Base-by-base conservation (phyloP, 2,797 vertebrate genomes). In the Brachymystax lenok region DNA sequence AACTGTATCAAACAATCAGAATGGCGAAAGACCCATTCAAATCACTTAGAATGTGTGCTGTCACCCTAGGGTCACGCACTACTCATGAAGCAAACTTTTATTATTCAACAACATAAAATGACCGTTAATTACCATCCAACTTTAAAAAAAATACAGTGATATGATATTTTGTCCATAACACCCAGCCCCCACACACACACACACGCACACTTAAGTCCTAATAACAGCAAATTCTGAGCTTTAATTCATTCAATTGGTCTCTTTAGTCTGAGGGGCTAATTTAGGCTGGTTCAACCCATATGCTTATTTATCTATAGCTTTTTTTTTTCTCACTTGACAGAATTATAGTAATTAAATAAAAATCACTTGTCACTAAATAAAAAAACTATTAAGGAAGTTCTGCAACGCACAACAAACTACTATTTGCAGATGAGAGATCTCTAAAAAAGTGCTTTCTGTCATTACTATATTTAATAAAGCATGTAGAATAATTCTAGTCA, bases 381-480 rank as follows among this genome's bases (percentile, higher is more conserved):
- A 82, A 82, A 87, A 93, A 92, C 92, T 94, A 86, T 59, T 50
- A 85, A 90, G 93, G 89, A 93, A 95, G 95, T 91, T 93, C 94
- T 82, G 96, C 95, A 92, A 96, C 94, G 33, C 33, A 95, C 90
- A 95, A 94, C 40, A 12, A 46, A 46, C 95, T 95, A 96, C 92
- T 94, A 92, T 95, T 94, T 94, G 96, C 95, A 95, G 94, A 96
- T 95, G 96, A 94, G 94, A 93, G 94, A 96, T 94, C 94, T 96
- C 93, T 96, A 94, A 95, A 96, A 94, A 96, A 95, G 95, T 95
- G 94, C 93, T 91, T 88, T 88, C 27, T 92, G 90, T 90, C 82
- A 91, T 91, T 91, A 87, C 79, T 72, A 68, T 66, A 81, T 72
- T 8, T 73, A 46, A 92, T 90, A 92, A 87, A 94, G 93, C 91